phyloP scores from a whole-genome alignment of 1,140 invertebrate species.

The Euwallacea similis region DNA sequence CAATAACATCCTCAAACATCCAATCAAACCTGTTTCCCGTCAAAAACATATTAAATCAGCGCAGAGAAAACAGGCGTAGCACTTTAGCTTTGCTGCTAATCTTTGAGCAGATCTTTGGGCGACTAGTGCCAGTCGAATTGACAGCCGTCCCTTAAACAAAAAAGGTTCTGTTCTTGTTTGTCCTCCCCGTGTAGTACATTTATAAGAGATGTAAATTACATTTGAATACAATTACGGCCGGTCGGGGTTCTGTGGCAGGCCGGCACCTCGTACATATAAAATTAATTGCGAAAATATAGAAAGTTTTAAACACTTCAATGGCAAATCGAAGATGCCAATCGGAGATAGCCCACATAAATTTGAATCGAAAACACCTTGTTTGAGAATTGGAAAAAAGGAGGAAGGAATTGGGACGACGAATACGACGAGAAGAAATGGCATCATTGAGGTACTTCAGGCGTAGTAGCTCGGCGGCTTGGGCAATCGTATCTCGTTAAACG shows the following conservation, averaged over 20 bases:
- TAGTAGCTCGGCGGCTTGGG: too few species aligned
- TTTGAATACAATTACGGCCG: conserved; percentile 52
- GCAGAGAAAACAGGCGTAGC: too few species aligned
- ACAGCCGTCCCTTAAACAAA: conserved; percentile 15
- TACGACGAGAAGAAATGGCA: neutral
- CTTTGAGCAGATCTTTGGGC: too few species aligned
- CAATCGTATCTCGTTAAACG: neutral
- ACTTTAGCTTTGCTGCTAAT: too few species aligned
- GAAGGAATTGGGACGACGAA: neutral
- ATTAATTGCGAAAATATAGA: conserved; percentile 53
- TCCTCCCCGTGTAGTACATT: conserved; percentile 35
- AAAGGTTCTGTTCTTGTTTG: conserved; percentile 31
- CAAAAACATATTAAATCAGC: too few species aligned
- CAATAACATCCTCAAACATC: too few species aligned
- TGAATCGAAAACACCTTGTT: conserved; percentile 49
- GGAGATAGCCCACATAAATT: conserved; percentile 51
- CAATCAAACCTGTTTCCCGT: too few species aligned
- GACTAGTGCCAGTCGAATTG: neutral
- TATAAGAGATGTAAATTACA: conserved; percentile 46
- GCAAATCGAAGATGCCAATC: conserved; percentile 52
- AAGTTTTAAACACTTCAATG: conserved; percentile 53
- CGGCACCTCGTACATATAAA: conserved; percentile 47
- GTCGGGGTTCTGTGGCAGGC: conserved; percentile 23
- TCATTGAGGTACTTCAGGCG: too few species aligned
- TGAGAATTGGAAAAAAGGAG: conserved; percentile 10